Base-by-base conservation (phyloP, 2,888 invertebrate genomes). In the Caenorhabditis sulstoni region DNA sequence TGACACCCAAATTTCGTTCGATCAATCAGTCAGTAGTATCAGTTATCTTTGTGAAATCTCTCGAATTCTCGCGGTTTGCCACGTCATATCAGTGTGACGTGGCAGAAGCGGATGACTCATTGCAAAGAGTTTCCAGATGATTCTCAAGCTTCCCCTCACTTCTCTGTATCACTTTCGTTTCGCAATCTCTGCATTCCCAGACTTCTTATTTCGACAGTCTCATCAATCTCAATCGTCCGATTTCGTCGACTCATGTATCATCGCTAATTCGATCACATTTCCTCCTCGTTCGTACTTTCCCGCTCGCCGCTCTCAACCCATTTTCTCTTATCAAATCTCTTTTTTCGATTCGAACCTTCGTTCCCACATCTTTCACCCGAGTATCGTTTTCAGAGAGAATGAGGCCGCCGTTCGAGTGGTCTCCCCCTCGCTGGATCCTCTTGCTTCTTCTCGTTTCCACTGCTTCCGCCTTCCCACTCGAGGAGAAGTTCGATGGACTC, bases 401-500 rank as follows among this genome's bases (percentile, higher is more conserved):
- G 71, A 64, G 62, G 50, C 71, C 71, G 61, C 70, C 53, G 47
- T 47, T 52, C 29, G 61, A 70, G 61, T 64, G 71, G 71, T 71
- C 71, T 55, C 71, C 64, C 47, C 58, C 57, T 29, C 4, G 29
- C 7, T 7, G 29, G 7, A 23, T 55, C 4, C 11, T 70, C n/a
- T 41, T 71, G 11, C 39, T 57, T 0, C 7, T 64, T 0, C 20
- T 47, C 8, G 1, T 53, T 1, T 20, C 50, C 5, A 39, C 37
- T 1, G 7, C 53, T 7, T 47, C 45, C 8, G 55, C 62, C 18
- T 62, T 65, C 9, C 71, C 71, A n/a, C 57, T 71, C 11, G 77
- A 73, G 45, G 75, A 82, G 37, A 68, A 79, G n/a, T 83, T 85
- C 74, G 61, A 75, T 11, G 83, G 81, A 39, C 59, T 76, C 20